These are phyloP conservation scores for Dallia pectoralis DNA, from an alignment of 2,797 vertebrate genomes.

Conservation along the genomic window DNA sequence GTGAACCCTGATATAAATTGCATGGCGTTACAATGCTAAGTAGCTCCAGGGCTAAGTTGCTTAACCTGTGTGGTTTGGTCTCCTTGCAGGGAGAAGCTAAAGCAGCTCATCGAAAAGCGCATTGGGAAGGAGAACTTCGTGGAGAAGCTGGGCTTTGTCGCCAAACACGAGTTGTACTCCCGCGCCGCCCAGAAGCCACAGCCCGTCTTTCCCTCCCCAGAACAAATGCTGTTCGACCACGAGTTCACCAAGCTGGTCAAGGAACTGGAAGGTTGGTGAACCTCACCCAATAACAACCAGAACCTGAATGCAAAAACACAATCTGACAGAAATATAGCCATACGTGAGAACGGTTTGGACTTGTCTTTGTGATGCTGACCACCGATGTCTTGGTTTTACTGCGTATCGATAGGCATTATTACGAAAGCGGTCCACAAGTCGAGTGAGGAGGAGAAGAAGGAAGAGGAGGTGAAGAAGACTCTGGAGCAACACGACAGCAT, in stretches of 20 bases:
- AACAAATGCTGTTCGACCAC: conserved; percentile 98
- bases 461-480: conserved; percentile 98
- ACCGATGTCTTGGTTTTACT: neutral
- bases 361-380: neutral
- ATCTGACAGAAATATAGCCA: neutral
- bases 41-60: neutral
- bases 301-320: neutral
- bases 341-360: no score
- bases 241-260: conserved; percentile 98
- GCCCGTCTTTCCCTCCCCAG: conserved; percentile 88
- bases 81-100: conserved; percentile 88
- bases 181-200: conserved; percentile 95
- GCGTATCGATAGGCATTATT: conserved; percentile 81
- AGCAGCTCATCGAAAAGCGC: conserved; percentile 97
- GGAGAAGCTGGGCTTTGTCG: conserved; percentile 95
- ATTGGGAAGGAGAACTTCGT: conserved; percentile 98
- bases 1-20: neutral
- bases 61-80: neutral
- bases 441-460: conserved; percentile 96
- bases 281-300: neutral
- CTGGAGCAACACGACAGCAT: conserved; percentile 97
- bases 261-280: conserved; percentile 89
- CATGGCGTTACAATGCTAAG: no score
- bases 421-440: conserved; percentile 97
- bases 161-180: conserved; percentile 96